Evolutionary conservation across 2,888 invertebrate species (phyloP).

Genomic region (Agonopterix heracliana): DNA sequence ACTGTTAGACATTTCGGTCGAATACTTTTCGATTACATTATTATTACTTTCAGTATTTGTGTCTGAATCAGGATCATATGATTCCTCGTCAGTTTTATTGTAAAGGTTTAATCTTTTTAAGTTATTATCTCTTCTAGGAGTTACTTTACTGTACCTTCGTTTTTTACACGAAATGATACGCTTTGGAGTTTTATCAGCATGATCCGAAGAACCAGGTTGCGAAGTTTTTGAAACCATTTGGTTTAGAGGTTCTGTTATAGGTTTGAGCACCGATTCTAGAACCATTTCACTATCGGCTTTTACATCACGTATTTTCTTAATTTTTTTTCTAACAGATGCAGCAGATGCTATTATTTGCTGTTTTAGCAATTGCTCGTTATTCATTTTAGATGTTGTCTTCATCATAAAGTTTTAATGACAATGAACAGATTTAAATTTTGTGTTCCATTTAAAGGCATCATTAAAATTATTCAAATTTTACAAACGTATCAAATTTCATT

Average conservation of each 20-base stretch:
- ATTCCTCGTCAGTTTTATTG: neutral
- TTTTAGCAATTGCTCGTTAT: conserved; percentile 1
- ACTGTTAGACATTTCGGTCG: neutral
- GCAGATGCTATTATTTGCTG: conserved; percentile 5
- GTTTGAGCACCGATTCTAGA: conserved; percentile 1
- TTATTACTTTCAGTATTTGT: neutral
- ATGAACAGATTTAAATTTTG: neutral
- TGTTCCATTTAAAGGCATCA: neutral
- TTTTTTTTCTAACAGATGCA: conserved; percentile 2
- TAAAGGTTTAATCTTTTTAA: neutral
- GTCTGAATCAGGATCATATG: neutral
- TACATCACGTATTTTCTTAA: neutral
- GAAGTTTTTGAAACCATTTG: neutral
- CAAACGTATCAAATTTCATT: conserved; percentile 2
- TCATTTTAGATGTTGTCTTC: neutral
- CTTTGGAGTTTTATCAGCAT: neutral
- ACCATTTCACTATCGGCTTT: neutral
- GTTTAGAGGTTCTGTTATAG: conserved; percentile 4
- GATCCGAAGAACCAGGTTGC: neutral
- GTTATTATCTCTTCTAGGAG: neutral
- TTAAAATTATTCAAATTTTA: neutral
- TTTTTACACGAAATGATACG: neutral
- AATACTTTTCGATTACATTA: too few species aligned
- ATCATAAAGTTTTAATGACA: neutral
- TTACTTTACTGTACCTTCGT: too few species aligned